Evolutionary conservation across 2,888 invertebrate genomes (phyloP), one percentile per base, ranked within the genome.

Genomic region (Drosophila bunnanda): DNA sequence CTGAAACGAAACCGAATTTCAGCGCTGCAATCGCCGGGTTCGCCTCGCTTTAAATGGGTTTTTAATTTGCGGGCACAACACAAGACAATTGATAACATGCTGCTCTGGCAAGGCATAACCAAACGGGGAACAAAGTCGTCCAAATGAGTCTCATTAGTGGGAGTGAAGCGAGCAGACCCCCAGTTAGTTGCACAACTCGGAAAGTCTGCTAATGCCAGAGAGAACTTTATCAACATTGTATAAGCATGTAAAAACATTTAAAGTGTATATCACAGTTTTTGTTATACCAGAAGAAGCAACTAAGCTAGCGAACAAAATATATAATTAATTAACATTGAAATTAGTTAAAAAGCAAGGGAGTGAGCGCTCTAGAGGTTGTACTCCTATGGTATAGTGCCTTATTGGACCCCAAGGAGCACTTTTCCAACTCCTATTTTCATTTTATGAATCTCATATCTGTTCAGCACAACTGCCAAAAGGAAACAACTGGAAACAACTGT

Each of bases 21-120:
- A 38, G 48, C 62, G 65, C 43, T 34, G 61, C 61, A 65, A 50
- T 28, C 25, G 38, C 4, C 39, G 30, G 32, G 20, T 34, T 41
- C 22, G 52, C 15, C 32, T 36, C 44, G 32, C 52, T 55, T 67
- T 39, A 65, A 84, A 76, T 79, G 64, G 43, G 12, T 66, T 73
- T 82, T 81, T 65, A 80, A 81, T 81, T 69, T 66, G 65, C 30
- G 64, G 52, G 67, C 25, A 12, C 39, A 25, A 17, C 15, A n/a
- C 36, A 13, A 38, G 36, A 25, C 28, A 36, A 43, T 28, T 43
- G 67, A 44, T 32, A 30, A 38, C 30, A 15, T 6, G n/a, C 9
- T 22, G 43, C 25, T 36, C 13, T 6, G 20, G 12, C 17, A 32
- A 12, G 17, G 28, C 17, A 38, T 46, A 66, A 28, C 46, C 36